Percentiles rank a stretch among this genome's conserved stretches.
Conservation (phyloP, 23 tunicate genomes). For the Ciona savignyi region DNA sequence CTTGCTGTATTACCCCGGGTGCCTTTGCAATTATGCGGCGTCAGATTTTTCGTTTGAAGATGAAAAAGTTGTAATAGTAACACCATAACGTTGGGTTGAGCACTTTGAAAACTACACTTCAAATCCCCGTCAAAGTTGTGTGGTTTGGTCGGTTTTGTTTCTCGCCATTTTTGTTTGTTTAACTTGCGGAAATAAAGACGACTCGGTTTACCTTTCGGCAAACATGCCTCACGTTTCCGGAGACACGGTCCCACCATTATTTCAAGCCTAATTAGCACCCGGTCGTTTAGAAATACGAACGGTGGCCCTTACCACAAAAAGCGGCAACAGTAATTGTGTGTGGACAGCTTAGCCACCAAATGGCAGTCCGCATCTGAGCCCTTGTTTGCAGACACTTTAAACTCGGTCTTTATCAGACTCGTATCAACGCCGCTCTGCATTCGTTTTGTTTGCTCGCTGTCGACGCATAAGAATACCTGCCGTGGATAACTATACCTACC, state of each 20-base stretch:
- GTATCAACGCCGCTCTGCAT: slow-evolving; percentile 1
- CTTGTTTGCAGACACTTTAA: not conserved
- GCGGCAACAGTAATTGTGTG: not conserved
- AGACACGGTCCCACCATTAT: not conserved
- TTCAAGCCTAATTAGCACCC: not conserved
- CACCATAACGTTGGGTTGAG: no score
- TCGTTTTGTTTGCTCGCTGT: not conserved
- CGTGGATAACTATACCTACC: not conserved
- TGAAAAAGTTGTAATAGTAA: no score
- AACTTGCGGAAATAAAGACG: not conserved
- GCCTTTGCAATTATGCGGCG: not conserved
- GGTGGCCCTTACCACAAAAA: not conserved
- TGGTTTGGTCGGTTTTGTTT: not conserved
- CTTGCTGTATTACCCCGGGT: not conserved
- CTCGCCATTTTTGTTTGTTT: not conserved
- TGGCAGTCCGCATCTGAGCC: not conserved
- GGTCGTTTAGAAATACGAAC: not conserved
- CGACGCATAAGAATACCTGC: not conserved
- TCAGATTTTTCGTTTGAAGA: not conserved
- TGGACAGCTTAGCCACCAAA: not conserved
- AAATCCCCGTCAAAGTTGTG: no score
- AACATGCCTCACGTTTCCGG: not conserved
- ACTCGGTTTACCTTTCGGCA: not conserved
- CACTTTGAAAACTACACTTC: no score
- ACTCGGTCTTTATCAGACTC: not conserved